These are phyloP conservation scores for Drosophila setifemur DNA, from an alignment of 1,140 invertebrate genomes.

Conservation along the genomic window DNA sequence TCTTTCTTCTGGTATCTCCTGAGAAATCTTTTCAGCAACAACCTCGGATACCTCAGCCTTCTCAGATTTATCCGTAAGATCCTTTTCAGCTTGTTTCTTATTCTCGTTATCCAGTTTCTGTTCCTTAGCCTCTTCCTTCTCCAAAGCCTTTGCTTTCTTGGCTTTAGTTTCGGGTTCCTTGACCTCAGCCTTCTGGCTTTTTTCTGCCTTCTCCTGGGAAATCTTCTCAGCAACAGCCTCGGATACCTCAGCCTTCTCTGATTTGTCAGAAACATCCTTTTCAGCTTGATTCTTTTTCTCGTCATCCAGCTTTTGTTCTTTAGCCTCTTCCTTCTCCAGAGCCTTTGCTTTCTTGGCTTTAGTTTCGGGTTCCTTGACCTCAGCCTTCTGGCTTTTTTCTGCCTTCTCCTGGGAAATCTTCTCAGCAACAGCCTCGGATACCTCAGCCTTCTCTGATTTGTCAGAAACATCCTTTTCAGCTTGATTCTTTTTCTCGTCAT, in stretches of 20 bases:
- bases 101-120: conserved; percentile 3
- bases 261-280: background rate
- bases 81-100: conserved; percentile 2
- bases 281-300: conserved; percentile 18
- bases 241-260: background rate
- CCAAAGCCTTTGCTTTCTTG: conserved; percentile 34
- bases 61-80: background rate
- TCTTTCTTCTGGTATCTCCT: background rate
- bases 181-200: background rate
- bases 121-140: conserved; percentile 21
- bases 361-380: background rate
- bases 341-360: conserved; percentile 45
- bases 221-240: conserved; percentile 8
- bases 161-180: conserved; percentile 18
- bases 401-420: conserved; percentile 13
- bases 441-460: conserved; percentile 27
- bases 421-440: conserved; percentile 11
- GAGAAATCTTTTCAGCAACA: background rate
- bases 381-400: background rate
- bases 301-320: conserved; percentile 12
- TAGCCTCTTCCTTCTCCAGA: conserved; percentile 22
- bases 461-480: conserved; percentile 2
- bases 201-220: background rate
- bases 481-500: conserved; percentile 22
- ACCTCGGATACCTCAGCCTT: background rate